Conservation (phyloP, 2,888 invertebrate species). For the Dryadula phaetusa region DNA sequence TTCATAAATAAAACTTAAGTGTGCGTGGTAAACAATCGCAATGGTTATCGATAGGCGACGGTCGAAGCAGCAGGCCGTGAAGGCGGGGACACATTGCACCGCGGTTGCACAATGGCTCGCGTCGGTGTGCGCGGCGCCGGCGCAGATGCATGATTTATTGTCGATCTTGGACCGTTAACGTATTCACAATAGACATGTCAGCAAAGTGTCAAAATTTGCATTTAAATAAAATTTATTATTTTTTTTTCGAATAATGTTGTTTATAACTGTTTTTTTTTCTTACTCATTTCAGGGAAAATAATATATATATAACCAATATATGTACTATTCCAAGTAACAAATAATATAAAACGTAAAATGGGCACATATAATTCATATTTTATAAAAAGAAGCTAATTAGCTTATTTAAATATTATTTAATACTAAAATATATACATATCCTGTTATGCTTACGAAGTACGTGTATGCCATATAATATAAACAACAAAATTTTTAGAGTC, state of each 20-base stretch:
- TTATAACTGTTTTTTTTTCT: background rate
- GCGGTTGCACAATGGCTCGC: constrained; percentile 58
- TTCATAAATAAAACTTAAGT: constrained; percentile 17
- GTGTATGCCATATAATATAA: background rate
- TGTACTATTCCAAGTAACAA: too few species aligned
- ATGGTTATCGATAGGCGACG: constrained; percentile 31
- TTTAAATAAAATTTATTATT: background rate
- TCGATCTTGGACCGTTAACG: constrained; percentile 38
- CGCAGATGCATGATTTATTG: constrained; percentile 50
- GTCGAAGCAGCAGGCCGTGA: constrained; percentile 57
- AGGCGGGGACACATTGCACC: constrained; percentile 61
- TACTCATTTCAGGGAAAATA: background rate
- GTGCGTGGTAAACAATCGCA: constrained; percentile 27
- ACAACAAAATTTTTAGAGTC: constrained; percentile 2
- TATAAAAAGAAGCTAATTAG: background rate
- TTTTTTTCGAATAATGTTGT: background rate
- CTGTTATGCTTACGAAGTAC: background rate
- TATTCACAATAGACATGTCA: constrained; percentile 38
- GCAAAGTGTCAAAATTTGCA: constrained; percentile 20
- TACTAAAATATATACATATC: background rate
- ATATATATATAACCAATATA: too few species aligned
- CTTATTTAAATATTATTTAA: background rate
- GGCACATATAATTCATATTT: background rate
- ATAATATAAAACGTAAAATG: too few species aligned
- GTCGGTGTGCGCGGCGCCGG: constrained; percentile 50